Evolutionary conservation across 2,888 invertebrate species (phyloP).

Genomic region (Teleiodes luculella): DNA sequence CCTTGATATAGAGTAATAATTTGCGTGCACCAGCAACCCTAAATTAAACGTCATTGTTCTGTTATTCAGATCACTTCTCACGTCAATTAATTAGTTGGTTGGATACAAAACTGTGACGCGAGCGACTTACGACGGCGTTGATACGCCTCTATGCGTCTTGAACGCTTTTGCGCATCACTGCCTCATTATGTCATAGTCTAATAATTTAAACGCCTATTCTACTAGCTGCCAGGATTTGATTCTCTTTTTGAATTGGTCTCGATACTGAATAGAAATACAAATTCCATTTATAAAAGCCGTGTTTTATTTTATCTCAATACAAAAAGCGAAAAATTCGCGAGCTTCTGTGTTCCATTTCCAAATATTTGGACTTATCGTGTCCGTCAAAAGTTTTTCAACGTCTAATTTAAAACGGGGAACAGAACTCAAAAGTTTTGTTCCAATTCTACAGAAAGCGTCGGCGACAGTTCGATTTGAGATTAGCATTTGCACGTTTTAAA

Average conservation of each 20-base stretch:
- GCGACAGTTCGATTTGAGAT: not conserved
- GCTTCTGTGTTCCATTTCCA: conserved; percentile 4
- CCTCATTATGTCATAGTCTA: not conserved
- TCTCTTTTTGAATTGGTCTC: too few relatives aligned
- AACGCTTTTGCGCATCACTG: not conserved
- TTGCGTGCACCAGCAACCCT: conserved; percentile 27
- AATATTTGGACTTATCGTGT: conserved; percentile 10
- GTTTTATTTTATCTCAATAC: too few relatives aligned
- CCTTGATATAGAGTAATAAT: too few relatives aligned
- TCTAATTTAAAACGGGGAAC: conserved; percentile 3
- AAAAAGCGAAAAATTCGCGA: not conserved
- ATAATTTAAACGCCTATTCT: too few relatives aligned
- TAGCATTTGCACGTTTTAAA: not conserved
- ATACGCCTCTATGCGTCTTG: too few relatives aligned
- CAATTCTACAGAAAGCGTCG: not conserved
- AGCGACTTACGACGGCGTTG: not conserved
- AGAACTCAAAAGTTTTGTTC: conserved; percentile 15
- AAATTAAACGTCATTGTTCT: conserved; percentile 22
- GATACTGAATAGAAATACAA: too few relatives aligned
- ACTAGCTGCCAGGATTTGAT: too few relatives aligned
- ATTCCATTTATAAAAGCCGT: too few relatives aligned
- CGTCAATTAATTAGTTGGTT: conserved; percentile 35
- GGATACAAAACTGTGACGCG: conserved; percentile 21
- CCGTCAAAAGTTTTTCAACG: conserved; percentile 13
- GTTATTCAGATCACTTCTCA: conserved; percentile 38